phyloP scores from a whole-genome alignment of 2,113 vertebrate species.

The Cinclus mexicanus region DNA sequence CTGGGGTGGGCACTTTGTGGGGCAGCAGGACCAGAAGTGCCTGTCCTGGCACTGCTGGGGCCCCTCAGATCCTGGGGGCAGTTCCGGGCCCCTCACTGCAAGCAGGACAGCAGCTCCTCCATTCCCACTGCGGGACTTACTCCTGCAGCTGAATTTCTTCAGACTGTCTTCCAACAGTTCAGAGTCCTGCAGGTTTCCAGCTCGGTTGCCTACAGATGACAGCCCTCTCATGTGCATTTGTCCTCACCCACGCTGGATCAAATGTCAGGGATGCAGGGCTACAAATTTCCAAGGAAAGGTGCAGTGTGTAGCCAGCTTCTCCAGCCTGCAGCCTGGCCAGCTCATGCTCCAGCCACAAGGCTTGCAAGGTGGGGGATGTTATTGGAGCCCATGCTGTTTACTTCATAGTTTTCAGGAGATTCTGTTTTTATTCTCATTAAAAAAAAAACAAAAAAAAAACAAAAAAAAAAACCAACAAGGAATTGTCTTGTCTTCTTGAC shows the following conservation, averaged over 20 bases:
- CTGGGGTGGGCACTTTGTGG: too few species aligned
- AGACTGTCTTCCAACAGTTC: rapidly evolving
- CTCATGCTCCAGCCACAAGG: background rate
- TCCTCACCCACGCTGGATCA: background rate
- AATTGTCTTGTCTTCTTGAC: background rate
- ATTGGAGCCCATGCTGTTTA: background rate
- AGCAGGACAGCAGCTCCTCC: background rate
- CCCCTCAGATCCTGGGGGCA: background rate
- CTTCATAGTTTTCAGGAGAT: background rate
- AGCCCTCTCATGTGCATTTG: background rate
- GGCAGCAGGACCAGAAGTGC: background rate
- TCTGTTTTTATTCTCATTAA: background rate
- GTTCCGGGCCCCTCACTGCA: background rate
- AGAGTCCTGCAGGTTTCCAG: background rate
- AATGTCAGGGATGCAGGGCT: background rate
- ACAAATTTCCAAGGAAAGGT: background rate
- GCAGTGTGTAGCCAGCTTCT: background rate
- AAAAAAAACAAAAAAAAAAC: background rate
- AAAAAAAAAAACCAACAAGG: background rate
- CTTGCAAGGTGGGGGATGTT: background rate
- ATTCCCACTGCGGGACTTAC: rapidly evolving
- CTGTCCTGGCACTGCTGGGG: background rate
- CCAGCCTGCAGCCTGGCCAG: background rate
- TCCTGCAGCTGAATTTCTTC: background rate
- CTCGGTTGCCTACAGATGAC: background rate